A percentile compares a stretch with the other conserved stretches of the same genome.
These are phyloP conservation scores for Dasysyrphus albostriatus DNA, from an alignment of 2,888 invertebrate species.

Conservation along the genomic window DNA sequence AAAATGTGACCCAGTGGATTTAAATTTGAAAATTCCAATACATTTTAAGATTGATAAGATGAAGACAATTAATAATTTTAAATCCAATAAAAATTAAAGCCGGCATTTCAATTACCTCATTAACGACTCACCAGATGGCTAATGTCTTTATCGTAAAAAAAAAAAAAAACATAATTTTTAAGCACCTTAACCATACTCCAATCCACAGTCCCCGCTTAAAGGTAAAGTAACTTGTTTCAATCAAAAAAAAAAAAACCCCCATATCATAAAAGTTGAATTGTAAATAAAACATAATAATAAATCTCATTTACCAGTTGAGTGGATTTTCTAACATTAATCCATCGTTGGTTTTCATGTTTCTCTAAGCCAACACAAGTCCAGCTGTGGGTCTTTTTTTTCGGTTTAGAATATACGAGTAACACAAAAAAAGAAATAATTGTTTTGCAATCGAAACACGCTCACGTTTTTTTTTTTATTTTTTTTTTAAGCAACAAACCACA, in stretches of 20 bases:
- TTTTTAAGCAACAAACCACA: slow-evolving; percentile 35
- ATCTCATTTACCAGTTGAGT: slow-evolving; percentile 77
- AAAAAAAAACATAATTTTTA: neutral
- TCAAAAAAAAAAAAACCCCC: no score
- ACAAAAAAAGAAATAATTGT: slow-evolving; percentile 22
- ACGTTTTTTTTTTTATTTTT: slow-evolving; percentile 25
- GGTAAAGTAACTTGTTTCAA: slow-evolving; percentile 1
- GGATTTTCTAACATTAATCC: slow-evolving; percentile 77
- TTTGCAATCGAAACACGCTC: slow-evolving; percentile 53
- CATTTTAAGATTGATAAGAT: no score
- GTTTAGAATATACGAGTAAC: slow-evolving; percentile 17
- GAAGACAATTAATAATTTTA: no score
- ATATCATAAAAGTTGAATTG: slow-evolving; percentile 4
- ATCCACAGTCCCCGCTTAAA: neutral
- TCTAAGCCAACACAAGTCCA: slow-evolving; percentile 32
- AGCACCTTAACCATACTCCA: neutral
- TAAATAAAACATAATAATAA: slow-evolving; percentile 22
- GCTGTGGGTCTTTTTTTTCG: slow-evolving; percentile 40
- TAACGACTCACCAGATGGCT: neutral
- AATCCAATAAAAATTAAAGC: neutral
- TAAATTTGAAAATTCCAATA: no score
- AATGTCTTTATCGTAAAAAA: neutral
- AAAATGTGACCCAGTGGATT: no score
- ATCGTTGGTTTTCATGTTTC: slow-evolving; percentile 77
- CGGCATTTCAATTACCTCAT: neutral